Evolutionary conservation across 53 echinoderm and acorn worm species (phyloP).

Genomic region (Holothuria scabra): DNA sequence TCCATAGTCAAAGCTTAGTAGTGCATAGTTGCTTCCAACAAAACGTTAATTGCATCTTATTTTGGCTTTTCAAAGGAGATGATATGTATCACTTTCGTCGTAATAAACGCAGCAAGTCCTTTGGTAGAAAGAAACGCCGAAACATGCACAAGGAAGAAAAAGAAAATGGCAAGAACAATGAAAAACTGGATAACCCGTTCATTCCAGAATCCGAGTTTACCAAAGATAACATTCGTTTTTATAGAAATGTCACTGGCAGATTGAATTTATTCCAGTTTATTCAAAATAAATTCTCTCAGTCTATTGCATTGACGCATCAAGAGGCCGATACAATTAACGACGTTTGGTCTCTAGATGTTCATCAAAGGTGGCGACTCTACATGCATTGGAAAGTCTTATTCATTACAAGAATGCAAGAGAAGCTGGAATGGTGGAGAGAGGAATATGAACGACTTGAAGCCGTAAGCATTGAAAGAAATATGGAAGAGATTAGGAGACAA

Average conservation of each 20-base stretch:
- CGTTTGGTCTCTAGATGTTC: conserved; percentile 50
- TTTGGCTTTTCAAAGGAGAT: conserved; percentile 1
- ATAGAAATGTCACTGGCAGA: too few relatives aligned
- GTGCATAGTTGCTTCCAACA: too few relatives aligned
- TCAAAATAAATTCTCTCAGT: background rate
- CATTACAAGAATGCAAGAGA: background rate
- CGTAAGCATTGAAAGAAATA: conserved; percentile 52
- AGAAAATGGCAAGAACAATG: background rate
- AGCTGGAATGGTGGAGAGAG: background rate
- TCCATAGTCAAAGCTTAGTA: conserved; percentile 13
- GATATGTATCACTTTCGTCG: too few relatives aligned
- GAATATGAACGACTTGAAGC: conserved; percentile 21
- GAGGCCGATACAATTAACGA: conserved; percentile 31
- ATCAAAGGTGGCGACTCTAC: conserved; percentile 76
- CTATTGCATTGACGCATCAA: background rate
- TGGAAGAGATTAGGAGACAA: conserved; percentile 44
- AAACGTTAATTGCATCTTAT: background rate
- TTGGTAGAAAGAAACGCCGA: too few relatives aligned
- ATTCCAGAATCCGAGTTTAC: too few relatives aligned
- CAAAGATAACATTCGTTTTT: background rate
- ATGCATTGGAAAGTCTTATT: conserved; percentile 61
- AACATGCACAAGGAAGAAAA: background rate
- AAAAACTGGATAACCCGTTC: background rate
- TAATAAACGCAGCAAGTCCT: too few relatives aligned
- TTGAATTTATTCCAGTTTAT: background rate